Evolutionary conservation across 2,113 vertebrate species (phyloP).

Genomic region (Actenoides lindsayi): DNA sequence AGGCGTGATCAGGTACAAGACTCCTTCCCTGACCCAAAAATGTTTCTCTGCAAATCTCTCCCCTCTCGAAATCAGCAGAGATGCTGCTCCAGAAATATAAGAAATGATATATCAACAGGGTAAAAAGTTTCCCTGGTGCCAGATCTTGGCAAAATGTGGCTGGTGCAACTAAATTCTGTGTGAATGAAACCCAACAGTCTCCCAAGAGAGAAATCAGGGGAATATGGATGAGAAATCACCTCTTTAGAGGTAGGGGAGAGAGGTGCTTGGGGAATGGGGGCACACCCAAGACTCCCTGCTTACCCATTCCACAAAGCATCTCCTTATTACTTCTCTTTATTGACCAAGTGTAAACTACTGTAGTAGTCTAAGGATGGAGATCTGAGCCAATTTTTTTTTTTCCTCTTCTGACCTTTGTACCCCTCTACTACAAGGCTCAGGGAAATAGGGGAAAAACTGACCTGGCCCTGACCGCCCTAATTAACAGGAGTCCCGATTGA

Average conservation of each 20-base stretch:
- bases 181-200: background rate
- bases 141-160: background rate
- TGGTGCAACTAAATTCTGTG: background rate
- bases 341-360: background rate
- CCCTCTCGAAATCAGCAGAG: background rate
- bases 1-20: background rate
- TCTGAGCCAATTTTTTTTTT: background rate
- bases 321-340: constrained; percentile 2
- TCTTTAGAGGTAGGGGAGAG: background rate
- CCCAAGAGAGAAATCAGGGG: background rate
- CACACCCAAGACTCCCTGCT: background rate
- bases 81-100: background rate
- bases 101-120: background rate
- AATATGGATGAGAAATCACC: background rate
- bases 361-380: background rate
- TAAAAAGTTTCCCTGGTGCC: background rate
- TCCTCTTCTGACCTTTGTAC: background rate
- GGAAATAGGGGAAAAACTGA: background rate
- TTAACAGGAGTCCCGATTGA: constrained; percentile 9
- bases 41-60: background rate
- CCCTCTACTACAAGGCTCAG: background rate
- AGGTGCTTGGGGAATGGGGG: background rate
- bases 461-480: background rate
- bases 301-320: background rate
- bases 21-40: background rate